Conservation (phyloP, 2,888 invertebrate species). For the Amphipyra berbera region DNA sequence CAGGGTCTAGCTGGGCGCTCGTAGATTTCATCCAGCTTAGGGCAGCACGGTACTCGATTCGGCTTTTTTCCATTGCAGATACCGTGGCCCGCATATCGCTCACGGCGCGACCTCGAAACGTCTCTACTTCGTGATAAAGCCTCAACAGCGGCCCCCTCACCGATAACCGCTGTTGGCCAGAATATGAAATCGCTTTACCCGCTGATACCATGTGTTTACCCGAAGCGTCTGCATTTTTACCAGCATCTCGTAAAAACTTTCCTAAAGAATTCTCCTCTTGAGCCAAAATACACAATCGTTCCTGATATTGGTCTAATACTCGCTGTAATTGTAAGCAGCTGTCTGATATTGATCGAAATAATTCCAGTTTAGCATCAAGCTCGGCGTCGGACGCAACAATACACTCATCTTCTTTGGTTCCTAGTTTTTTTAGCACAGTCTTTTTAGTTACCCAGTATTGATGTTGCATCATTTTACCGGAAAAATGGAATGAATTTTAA, state of each 20-base stretch:
- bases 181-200: conserved; percentile 96
- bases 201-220: conserved; percentile 90
- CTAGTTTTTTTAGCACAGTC: conserved; percentile 96
- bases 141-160: conserved; percentile 95
- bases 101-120: conserved; percentile 98
- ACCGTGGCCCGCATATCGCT: conserved; percentile 97
- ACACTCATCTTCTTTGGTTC: conserved; percentile 99
- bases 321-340: conserved; percentile 96
- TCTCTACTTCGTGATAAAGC: conserved; percentile 98
- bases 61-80: conserved; percentile 97
- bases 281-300: conserved; percentile 96
- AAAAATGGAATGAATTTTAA: conserved; percentile 21
- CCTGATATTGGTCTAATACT: conserved; percentile 97
- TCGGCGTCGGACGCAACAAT: conserved; percentile 98
- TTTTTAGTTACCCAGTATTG: conserved; percentile 99
- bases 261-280: conserved; percentile 99
- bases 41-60: conserved; percentile 98
- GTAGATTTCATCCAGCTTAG: conserved; percentile 99
- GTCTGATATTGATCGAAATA: conserved; percentile 97
- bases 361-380: conserved; percentile 98
- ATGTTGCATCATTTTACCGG: conserved; percentile 93
- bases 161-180: conserved; percentile 97
- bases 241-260: conserved; percentile 97
- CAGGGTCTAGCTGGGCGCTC: conserved; percentile 98
- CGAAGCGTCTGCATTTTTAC: conserved; percentile 97